Evolutionary conservation across 2,797 vertebrate species (phyloP), one percentile per base, ranked within the genome.

Genomic region (Sebastes alutus): DNA sequence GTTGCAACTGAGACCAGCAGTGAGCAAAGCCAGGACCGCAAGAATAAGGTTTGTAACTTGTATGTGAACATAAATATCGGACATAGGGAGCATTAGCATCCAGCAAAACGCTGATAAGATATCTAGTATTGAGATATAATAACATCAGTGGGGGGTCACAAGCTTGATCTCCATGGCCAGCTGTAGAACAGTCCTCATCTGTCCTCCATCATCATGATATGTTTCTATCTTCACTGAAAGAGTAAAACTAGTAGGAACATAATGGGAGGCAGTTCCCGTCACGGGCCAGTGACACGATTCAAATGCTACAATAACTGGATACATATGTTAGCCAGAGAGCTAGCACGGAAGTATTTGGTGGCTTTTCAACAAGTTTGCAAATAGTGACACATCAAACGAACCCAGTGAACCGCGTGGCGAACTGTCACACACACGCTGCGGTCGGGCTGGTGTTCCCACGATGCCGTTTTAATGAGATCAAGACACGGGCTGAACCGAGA

Each of bases 11-110:
- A 97, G 55, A 89, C 86, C 80, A 81, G 91, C 88, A 90, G 84
- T 33, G 97, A 97, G 78, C 96, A 95, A 0, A 82, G 94, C 84
- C 97, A 97, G 89, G 97, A 97, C 65, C 96, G 94, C 82, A 97
- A 93, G 91, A 96, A 89, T 92, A 98, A 98, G 96, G 97, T 98
- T 92, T 25, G 52, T 27, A 23, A 11, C 16, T 60, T 60, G 6
- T 20, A 5, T 18, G 16, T 69, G 20, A 69, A 79, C 72, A 42
- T 69, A 63, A 60, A 62, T 1, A 6, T 2, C 0, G 2, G 22
- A 12, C 22, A 2, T 18, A 16, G 4, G 20, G 14, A 65, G 32
- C 7, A n/a, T 46, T 67, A 69, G 49, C 46, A 42, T 58, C 2
- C 5, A 70, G 56, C 11, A 33, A 42, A 58, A 23, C 4, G 0